phyloP scores from a whole-genome alignment of 2,113 vertebrate genomes.

The Scatophagus argus region DNA sequence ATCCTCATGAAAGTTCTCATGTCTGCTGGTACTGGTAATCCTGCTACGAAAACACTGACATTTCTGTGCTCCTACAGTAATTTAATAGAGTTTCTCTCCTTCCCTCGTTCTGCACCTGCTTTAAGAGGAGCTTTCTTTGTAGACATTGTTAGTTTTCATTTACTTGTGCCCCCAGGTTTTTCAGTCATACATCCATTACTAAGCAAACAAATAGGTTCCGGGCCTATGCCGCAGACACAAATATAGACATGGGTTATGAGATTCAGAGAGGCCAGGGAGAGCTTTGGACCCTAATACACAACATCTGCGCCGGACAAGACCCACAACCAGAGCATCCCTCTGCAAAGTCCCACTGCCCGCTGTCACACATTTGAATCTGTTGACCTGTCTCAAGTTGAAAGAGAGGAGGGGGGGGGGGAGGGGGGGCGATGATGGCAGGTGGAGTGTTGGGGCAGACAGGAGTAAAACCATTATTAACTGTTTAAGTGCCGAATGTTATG shows the following conservation, averaged over 20 bases:
- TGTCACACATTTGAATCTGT: slow-evolving; percentile 37
- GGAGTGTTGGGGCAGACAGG: slow-evolving; percentile 35
- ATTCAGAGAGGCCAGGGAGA: slow-evolving; percentile 75
- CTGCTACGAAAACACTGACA: slow-evolving; percentile 72
- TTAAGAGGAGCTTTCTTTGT: slow-evolving; percentile 70
- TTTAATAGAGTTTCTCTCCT: slow-evolving; percentile 71
- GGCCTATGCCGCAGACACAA: slow-evolving; percentile 82
- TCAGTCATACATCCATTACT: slow-evolving; percentile 83
- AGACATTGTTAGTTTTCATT: slow-evolving; percentile 87
- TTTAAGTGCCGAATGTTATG: slow-evolving; percentile 86
- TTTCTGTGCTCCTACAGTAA: slow-evolving; percentile 71
- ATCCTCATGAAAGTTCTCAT: slow-evolving; percentile 75
- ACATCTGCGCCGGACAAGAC: slow-evolving; percentile 80
- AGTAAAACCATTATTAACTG: slow-evolving; percentile 85
- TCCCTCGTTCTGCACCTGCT: slow-evolving; percentile 76
- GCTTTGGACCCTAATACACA: slow-evolving; percentile 79
- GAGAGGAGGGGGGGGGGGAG: slow-evolving; percentile 10
- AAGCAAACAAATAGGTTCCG: slow-evolving; percentile 85
- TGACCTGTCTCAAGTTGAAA: slow-evolving; percentile 53
- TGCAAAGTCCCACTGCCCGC: slow-evolving; percentile 44
- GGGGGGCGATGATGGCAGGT: slow-evolving; percentile 22
- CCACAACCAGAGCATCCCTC: slow-evolving; percentile 59
- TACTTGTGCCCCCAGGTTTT: slow-evolving; percentile 84
- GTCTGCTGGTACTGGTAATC: slow-evolving; percentile 77
- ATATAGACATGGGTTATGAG: slow-evolving; percentile 86